These are phyloP conservation scores for Sebastiscus albofasciatus DNA, from an alignment of 2,797 vertebrate genomes.

Conservation along the genomic window DNA sequence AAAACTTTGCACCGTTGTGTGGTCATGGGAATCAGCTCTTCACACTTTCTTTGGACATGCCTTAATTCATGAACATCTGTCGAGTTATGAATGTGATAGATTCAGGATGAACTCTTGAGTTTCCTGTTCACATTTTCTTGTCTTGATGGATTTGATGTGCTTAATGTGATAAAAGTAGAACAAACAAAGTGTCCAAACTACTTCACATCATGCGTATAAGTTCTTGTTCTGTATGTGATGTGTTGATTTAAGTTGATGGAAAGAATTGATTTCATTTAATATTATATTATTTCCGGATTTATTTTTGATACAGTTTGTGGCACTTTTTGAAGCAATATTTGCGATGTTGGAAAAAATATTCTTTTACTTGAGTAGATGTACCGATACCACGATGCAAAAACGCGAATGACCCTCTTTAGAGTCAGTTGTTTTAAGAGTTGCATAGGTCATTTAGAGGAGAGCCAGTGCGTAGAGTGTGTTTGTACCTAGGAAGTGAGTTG, in stretches of 20 bases:
- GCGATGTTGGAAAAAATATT: neutral
- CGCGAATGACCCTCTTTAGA: too few relatives aligned
- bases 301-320: neutral
- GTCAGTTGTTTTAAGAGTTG: too few relatives aligned
- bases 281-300: neutral
- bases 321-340: neutral
- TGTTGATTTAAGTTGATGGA: neutral
- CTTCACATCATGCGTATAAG: neutral
- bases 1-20: neutral
- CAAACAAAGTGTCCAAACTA: neutral
- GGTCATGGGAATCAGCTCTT: slow-evolving; percentile 48
- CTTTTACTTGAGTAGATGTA: neutral
- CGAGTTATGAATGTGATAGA: neutral
- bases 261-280: neutral
- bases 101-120: neutral
- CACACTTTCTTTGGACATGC: slow-evolving; percentile 27
- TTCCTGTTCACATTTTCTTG: neutral
- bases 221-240: neutral
- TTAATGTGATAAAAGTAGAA: neutral
- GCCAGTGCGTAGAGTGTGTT: too few relatives aligned
- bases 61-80: neutral
- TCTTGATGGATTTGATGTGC: slow-evolving; percentile 6
- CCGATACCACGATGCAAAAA: neutral
- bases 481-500: too few relatives aligned
- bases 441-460: too few relatives aligned